Evolutionary conservation across 2,797 vertebrate genomes (phyloP), one percentile per base, ranked within the genome.

Genomic region (Limosa lapponica): DNA sequence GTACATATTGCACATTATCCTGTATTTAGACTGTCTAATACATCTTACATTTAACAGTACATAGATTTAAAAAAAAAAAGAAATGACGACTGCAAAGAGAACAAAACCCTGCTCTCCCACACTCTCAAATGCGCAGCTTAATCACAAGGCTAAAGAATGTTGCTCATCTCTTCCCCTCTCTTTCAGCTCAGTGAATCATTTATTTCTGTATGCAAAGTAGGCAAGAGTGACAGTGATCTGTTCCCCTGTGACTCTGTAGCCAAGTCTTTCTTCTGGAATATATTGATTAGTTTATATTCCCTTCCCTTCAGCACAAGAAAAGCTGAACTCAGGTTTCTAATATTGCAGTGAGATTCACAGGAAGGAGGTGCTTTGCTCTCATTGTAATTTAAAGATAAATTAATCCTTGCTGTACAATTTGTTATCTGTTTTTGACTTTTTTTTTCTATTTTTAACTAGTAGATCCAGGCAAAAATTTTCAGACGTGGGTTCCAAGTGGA

Each of bases 181-280:
- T 36, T 55, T 65, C 20, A 37, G 7, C 43, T 62, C 20, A 27
- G 14, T 46, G 70, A 72, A 78, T 67, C 27, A 22, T 64, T 89
- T 81, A 67, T 82, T 89, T 85, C 59, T 58, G 4, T n/a, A 85
- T 41, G 70, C 48, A 52, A 72, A 89, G 28, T 34, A 64, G 27
- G 24, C 37, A 94, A 62, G 14, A 91, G 34, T 28, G 84, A 65
- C 24, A 39, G 52, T 10, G 17, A 37, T 88, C 30, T 52, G 85
- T 81, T 75, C 37, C 43, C 39, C 59, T 67, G 43, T 82, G 54
- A 27, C 46, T 70, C 51, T 1, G 1, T 39, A 67, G 75, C 34
- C 23, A 62, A 57, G 20, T 62, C 48, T 67, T 77, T 81, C 57
- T 77, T 55, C 58, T 77, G 43, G 34, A 85, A 17, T 67, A 32